A percentile compares a stretch with the other conserved stretches of the same genome.
Conservation (phyloP, 2,888 invertebrate genomes). For the Formica aserva region DNA sequence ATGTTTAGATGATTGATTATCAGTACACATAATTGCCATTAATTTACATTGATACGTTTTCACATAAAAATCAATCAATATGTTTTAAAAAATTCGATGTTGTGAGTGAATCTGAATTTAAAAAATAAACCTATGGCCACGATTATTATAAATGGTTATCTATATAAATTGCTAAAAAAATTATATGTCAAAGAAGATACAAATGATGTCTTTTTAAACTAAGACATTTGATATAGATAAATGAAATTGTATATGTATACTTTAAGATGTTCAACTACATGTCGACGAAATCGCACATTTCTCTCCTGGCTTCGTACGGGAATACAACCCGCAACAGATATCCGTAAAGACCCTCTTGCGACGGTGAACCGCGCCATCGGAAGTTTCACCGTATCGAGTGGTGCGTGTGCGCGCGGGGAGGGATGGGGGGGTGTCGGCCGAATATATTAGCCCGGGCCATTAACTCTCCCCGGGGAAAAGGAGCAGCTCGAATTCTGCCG, state of each 20-base stretch:
- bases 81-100: not conserved
- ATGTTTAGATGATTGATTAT: not conserved
- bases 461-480: conserved; percentile 54
- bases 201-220: not conserved
- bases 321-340: conserved; percentile 44
- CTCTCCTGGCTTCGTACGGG: conserved; percentile 1
- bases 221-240: not conserved
- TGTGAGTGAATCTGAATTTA: not conserved
- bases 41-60: not conserved
- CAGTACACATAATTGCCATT: not conserved
- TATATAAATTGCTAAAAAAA: not conserved
- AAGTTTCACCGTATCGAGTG: conserved; percentile 44
- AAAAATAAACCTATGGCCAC: not conserved
- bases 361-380: conserved; percentile 51
- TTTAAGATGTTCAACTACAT: not conserved
- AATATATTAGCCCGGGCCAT: conserved; percentile 56
- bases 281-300: conserved; percentile 19
- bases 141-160: not conserved
- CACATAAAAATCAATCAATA: not conserved
- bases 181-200: not conserved
- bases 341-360: conserved; percentile 47
- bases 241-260: not conserved
- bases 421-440: conserved; percentile 21
- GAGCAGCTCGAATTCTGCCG: conserved; percentile 48
- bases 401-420: conserved; percentile 4